phyloP scores from a whole-genome alignment of 2,113 vertebrate species.

The Ceuthmochares aereus region DNA sequence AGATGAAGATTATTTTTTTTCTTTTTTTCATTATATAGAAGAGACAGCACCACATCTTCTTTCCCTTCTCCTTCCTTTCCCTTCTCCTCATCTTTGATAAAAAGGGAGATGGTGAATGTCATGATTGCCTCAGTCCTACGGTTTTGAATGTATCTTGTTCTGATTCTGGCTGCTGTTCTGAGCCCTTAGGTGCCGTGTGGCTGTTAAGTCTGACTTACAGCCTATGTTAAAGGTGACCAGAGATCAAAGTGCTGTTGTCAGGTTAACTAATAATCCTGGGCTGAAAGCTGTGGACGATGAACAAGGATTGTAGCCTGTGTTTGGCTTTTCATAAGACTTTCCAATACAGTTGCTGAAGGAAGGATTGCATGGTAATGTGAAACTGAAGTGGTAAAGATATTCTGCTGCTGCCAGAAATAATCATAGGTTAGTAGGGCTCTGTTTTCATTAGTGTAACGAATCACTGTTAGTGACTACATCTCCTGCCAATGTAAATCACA shows the following conservation, averaged over 20 bases:
- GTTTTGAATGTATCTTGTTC: not conserved
- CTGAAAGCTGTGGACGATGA: not conserved
- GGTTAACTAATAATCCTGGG: not conserved
- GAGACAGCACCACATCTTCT: not conserved
- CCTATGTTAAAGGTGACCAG: not conserved
- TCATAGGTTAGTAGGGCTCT: slow-evolving; percentile 1
- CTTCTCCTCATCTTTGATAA: not conserved
- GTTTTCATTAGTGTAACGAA: not conserved
- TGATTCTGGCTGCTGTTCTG: not conserved
- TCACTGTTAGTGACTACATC: not conserved
- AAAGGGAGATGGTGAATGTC: not conserved
- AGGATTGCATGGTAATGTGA: not conserved
- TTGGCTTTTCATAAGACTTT: not conserved
- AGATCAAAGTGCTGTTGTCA: not conserved
- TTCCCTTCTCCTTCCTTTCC: not conserved
- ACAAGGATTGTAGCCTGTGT: not conserved
- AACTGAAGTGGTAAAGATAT: not conserved
- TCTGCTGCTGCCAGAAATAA: slow-evolving; percentile 9
- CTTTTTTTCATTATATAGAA: not conserved
- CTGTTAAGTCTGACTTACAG: not conserved
- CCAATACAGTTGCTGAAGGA: not conserved
- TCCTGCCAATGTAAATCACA: slow-evolving; percentile 1
- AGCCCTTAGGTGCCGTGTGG: not conserved
- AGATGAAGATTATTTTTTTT: not conserved
- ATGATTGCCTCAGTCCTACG: not conserved